Evolutionary conservation across 1,140 invertebrate genomes (phyloP).

Genomic region (Andrena cerasifolii): DNA sequence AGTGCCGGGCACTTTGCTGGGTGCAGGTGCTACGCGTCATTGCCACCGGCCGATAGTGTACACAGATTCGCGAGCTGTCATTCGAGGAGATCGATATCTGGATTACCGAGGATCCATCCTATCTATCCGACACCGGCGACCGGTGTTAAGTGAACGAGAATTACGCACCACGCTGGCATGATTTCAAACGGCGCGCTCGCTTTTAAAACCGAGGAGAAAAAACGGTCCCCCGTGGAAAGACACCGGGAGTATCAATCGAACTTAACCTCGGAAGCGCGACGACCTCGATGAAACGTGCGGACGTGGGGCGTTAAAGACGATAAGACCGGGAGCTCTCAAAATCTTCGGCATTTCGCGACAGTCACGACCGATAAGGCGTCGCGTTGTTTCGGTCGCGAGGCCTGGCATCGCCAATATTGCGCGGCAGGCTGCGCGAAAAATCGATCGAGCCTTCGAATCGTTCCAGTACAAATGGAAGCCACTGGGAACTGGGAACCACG

Average conservation of each 20-base stretch:
- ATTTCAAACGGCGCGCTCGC: neutral
- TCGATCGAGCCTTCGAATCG: constrained; percentile 19
- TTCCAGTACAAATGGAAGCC: neutral
- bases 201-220: neutral
- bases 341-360: neutral
- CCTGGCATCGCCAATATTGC: constrained; percentile 3
- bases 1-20: constrained; percentile 28
- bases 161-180: neutral
- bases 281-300: constrained; percentile 13
- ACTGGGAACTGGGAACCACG: neutral
- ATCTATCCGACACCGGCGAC: neutral
- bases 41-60: neutral
- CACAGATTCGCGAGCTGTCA: neutral
- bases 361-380: neutral
- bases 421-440: neutral
- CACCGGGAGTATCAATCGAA: constrained; percentile 25
- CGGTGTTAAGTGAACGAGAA: neutral
- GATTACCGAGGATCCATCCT: neutral
- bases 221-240: constrained; percentile 11
- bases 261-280: constrained; percentile 46
- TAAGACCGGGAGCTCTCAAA: constrained; percentile 1
- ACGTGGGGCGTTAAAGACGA: constrained; percentile 23
- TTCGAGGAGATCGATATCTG: neutral
- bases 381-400: neutral
- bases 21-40: too few relatives aligned